Percentiles rank a stretch among this genome's conserved stretches.
phyloP scores from a whole-genome alignment of 2,113 vertebrate species.

The Micromys minutus region DNA sequence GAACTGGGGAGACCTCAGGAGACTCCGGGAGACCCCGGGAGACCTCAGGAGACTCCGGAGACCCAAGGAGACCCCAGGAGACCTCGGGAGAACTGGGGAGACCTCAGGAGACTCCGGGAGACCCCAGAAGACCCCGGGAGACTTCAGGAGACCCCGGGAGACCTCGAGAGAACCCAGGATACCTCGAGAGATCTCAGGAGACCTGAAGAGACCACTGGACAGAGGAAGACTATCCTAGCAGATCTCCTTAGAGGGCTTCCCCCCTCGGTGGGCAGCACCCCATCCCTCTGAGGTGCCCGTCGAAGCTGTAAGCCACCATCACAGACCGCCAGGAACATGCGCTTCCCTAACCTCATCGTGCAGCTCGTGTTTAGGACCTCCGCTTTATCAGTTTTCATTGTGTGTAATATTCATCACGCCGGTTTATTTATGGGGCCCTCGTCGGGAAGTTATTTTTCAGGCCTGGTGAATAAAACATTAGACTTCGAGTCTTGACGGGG shows the following conservation, averaged over 20 bases:
- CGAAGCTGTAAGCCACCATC: not conserved
- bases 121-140: too few species aligned
- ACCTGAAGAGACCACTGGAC: not conserved
- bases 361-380: slow-evolving; percentile 61
- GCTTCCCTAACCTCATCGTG: slow-evolving; percentile 51
- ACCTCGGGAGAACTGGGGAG: too few species aligned
- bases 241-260: not conserved
- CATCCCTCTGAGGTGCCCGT: accelerated
- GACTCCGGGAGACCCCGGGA: too few species aligned
- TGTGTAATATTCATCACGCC: slow-evolving; percentile 85
- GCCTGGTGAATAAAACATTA: slow-evolving; percentile 94
- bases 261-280: not conserved
- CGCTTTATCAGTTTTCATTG: slow-evolving; percentile 83
- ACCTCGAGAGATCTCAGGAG: too few species aligned
- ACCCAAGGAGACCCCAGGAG: too few species aligned
- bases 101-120: too few species aligned
- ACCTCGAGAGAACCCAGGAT: too few species aligned
- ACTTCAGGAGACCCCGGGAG: too few species aligned
- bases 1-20: too few species aligned
- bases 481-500: slow-evolving; percentile 82
- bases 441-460: slow-evolving; percentile 89
- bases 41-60: too few species aligned
- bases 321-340: not conserved
- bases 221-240: not conserved
- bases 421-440: slow-evolving; percentile 87